Evolutionary conservation across 2,888 invertebrate genomes (phyloP).

Genomic region (Hirtodrosophila duncani): DNA sequence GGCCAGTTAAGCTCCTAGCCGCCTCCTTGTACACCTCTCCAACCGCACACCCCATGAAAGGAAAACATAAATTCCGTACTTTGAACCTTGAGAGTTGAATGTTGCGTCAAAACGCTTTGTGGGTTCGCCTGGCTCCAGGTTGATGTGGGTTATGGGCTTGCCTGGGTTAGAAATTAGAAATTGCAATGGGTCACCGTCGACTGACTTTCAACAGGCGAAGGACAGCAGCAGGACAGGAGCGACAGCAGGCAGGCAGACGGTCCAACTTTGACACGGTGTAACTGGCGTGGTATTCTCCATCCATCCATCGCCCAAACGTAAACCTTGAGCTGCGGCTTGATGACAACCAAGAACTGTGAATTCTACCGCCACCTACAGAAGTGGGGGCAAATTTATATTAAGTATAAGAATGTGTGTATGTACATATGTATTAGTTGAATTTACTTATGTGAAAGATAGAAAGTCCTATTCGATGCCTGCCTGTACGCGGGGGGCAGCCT

Average conservation of each 20-base stretch:
- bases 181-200: constrained; percentile 1
- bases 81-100: constrained; percentile 57
- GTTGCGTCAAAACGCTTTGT: constrained; percentile 55
- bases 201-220: constrained; percentile 19
- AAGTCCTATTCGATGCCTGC: too few relatives aligned
- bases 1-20: constrained; percentile 1
- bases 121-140: constrained; percentile 4
- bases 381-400: too few relatives aligned
- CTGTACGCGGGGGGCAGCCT: too few relatives aligned
- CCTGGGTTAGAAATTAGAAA: constrained; percentile 13
- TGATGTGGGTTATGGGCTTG: neutral
- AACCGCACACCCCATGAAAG: constrained; percentile 28
- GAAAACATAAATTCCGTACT: constrained; percentile 59
- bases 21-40: too few relatives aligned
- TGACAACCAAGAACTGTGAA: constrained; percentile 49
- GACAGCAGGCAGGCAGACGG: constrained; percentile 13
- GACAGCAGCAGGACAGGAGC: constrained; percentile 2
- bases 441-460: too few relatives aligned
- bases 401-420: too few relatives aligned
- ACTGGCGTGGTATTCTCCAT: constrained; percentile 25
- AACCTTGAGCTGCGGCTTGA: constrained; percentile 35
- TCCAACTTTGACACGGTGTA: constrained; percentile 45
- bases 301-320: neutral
- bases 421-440: too few relatives aligned
- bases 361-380: too few relatives aligned